Base-by-base conservation (phyloP, 2,888 invertebrate species). In the Catocala fraxini region DNA sequence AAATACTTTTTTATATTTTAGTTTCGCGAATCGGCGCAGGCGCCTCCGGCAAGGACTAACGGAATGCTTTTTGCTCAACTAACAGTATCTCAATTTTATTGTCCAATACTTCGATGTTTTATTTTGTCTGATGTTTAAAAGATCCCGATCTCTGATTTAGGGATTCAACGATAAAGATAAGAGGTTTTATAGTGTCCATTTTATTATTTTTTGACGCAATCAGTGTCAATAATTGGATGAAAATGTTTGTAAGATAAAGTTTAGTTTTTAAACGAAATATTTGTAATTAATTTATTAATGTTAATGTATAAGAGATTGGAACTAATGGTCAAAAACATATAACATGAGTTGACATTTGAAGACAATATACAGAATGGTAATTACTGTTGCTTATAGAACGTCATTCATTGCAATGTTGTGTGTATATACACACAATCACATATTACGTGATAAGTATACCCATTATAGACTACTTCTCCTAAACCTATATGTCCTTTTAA, bases 121-220 rank as follows among this genome's bases (percentile, higher is more conserved):
- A 81, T 87, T 85, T 78, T 85, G 87, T 87, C 86, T 86, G 87
- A 81, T 74, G 75, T 73, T 77, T 75, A 72, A 77, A 63, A 83
- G 86, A 85, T 87, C 78, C 77, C 82, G 79, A 84, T 83, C 84
- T 85, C 85, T 86, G 84, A 86, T 87, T 88, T 87, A 88, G 80
- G 79, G 73, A 70, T 73, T 65, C 57, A 49, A 52, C 52, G 67
- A 77, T 77, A 71, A 65, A 73, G 67, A 71, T 71, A 71, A 76
- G 63, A 64, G 58, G 57, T 67, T 71, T 71, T 63, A 71, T 71
- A 65, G 65, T 70, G 35, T 57, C 54, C 49, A 47, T 57, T 68
- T 65, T 71, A 66, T 68, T 59, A 59, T 66, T 65, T 71, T 68
- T 65, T 67, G 51, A 65, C 65, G 64, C 77, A 58, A 63, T 66